Evolutionary conservation across 2,888 invertebrate species (phyloP), one percentile per base, ranked within the genome.

Genomic region (Tetragonisca angustula): DNA sequence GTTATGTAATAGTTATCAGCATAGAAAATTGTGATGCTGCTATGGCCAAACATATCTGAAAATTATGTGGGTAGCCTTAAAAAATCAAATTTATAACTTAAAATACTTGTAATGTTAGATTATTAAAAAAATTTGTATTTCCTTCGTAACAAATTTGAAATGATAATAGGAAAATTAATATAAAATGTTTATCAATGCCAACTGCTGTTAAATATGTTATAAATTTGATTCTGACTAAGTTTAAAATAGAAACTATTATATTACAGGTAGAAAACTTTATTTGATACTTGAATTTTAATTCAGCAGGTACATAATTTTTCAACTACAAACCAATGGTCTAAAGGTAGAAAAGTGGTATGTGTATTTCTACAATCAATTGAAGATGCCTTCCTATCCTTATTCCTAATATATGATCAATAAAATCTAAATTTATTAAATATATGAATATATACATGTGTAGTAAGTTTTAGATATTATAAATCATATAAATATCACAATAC

Each of bases 301-400:
- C 81, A 96, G 91, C 95, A 98, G 98, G 96, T 96, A 91, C 96
- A 96, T 95, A 96, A 96, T 94, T 97, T 97, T 95, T 97, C 98
- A 85, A 97, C 97, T 89, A 90, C 94, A 67, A 96, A 96, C 94
- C 96, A 96, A 95, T 97, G 97, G 97, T 96, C 97, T 89, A 96
- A 95, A 94, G 96, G 96, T 94, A 96, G 96, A 93, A 98, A 97
- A 96, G 95, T 96, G 95, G 98, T 98, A 95, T 95, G 96, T 96
- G 80, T 80, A 83, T 76, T 81, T 89, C 36, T 78, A 54, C 85
- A 81, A 69, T 79, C 56, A 43, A 32, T 61, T 27, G 71, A 80
- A 84, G 85, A 75, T 77, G 77, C 69, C 75, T 24, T n/a, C 36
- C 76, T 68, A 62, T 61, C 76, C 80, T 81, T 43, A 81, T 84